Conservation (phyloP, 2,888 invertebrate genomes). For the Aleiodes leptofemur region DNA sequence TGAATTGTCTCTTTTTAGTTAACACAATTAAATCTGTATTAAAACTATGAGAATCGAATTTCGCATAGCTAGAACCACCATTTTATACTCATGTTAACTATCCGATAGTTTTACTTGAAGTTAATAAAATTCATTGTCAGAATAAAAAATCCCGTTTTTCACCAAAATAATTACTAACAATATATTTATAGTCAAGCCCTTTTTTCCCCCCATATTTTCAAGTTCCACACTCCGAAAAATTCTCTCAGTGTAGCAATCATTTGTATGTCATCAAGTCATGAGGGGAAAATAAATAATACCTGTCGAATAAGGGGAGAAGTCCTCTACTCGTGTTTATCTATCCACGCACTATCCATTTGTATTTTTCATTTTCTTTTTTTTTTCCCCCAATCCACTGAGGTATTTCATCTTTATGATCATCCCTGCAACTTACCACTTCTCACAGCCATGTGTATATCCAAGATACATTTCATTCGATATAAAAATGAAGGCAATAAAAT, state of each 20-base stretch:
- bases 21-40: no score
- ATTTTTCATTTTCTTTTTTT: background rate
- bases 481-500: conserved; percentile 19
- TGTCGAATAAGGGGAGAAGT: background rate
- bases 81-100: no score
- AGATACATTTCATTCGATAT: background rate
- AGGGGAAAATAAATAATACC: background rate
- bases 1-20: no score
- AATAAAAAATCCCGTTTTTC: no score
- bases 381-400: background rate
- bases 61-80: no score
- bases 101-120: no score
- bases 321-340: background rate
- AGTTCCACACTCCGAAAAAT: no score
- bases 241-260: background rate
- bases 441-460: background rate
- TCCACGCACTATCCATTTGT: background rate
- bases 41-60: no score
- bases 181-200: no score
- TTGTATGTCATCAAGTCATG: conserved; percentile 2
- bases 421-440: conserved; percentile 5
- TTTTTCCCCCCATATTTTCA: no score
- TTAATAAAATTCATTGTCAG: no score
- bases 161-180: no score
- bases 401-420: conserved; percentile 4